Percentiles rank a stretch among this genome's conserved stretches.
Conservation (phyloP, 2,888 invertebrate genomes). For the Drymonia ruficornis region DNA sequence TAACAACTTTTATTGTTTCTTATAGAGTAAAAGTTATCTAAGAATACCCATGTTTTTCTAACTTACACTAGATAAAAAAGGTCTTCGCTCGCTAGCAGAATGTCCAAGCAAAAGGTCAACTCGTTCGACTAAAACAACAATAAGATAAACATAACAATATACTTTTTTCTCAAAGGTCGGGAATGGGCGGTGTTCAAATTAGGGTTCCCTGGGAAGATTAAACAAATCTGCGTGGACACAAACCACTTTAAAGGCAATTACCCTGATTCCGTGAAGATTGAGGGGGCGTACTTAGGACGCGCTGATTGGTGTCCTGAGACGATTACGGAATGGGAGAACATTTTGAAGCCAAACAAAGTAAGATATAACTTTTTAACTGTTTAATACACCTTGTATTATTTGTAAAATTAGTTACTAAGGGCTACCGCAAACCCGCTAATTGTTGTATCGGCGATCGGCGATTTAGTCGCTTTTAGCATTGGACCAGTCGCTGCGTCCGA, state of each 20-base stretch:
- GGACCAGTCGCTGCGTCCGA: too few relatives aligned
- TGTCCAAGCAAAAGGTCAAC: not conserved
- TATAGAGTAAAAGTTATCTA: conserved; percentile 7
- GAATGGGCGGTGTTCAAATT: conserved; percentile 87
- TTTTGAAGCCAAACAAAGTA: conserved; percentile 83
- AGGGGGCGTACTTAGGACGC: conserved; percentile 69
- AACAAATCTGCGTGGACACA: conserved; percentile 84
- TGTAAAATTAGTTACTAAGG: too few relatives aligned
- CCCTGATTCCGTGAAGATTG: conserved; percentile 85
- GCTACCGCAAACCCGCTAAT: too few relatives aligned
- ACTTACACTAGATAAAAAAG: not conserved
- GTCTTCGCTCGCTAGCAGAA: not conserved
- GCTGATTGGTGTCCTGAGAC: conserved; percentile 55
- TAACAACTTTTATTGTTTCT: too few relatives aligned
- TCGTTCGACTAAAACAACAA: not conserved
- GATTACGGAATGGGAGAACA: conserved; percentile 67
- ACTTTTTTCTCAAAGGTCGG: conserved; percentile 62
- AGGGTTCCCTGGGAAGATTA: conserved; percentile 79
- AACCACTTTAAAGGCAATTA: conserved; percentile 87
- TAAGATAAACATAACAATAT: conserved; percentile 5
- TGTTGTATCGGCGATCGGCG: too few relatives aligned
- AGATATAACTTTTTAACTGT: conserved; percentile 15
- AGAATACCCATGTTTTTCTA: not conserved
- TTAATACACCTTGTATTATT: not conserved
- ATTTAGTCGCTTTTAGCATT: too few relatives aligned